Evolutionary conservation across 2,797 vertebrate species (phyloP), one percentile per base, ranked within the genome.

Genomic region (Halcyon smyrnensis): DNA sequence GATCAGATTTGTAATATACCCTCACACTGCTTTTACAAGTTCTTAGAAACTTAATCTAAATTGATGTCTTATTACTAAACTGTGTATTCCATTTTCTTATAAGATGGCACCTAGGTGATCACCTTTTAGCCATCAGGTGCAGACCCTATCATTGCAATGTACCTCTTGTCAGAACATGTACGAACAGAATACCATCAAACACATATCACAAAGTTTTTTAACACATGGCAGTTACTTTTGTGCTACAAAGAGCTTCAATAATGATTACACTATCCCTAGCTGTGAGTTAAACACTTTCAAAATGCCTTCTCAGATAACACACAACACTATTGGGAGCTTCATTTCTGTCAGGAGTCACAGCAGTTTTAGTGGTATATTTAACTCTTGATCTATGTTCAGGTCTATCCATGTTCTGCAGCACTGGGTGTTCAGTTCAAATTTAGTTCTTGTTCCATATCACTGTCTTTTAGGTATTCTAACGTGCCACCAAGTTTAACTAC

Each of bases 21-120:
- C 83, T 36, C 16, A 23, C 30, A 16, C 11, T 60, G 11, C 18
- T 51, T 77, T 69, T 28, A 30, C 0, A 0, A 73, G 2, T 51
- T 81, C 41, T 48, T 87, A 79, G 23, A 41, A 20, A 51, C 16
- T 59, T 94, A 65, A 21, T 27, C 19, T 10, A 37, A 87, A 91
- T 54, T 41, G 9, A 1, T 57, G 34, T 9, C 7, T 81, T 50
- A 65, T 46, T 62, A 37, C 12, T 17, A 37, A 85, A 50, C 12
- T 25, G 12, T 3, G 4, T 37, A 34, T 75, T 78, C 34, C 0
- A 10, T 84, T 80, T 76, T 75, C 54, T 76, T 76, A 15, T 50
- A 53, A 79, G 32, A 28, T 12, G 7, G 6, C n/a, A 63, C 7
- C 48, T 37, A 34, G 5, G 13, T 2, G 4, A 60, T 23, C 16